Conservation (phyloP, 2,797 vertebrate species). For the Nasua narica region DNA sequence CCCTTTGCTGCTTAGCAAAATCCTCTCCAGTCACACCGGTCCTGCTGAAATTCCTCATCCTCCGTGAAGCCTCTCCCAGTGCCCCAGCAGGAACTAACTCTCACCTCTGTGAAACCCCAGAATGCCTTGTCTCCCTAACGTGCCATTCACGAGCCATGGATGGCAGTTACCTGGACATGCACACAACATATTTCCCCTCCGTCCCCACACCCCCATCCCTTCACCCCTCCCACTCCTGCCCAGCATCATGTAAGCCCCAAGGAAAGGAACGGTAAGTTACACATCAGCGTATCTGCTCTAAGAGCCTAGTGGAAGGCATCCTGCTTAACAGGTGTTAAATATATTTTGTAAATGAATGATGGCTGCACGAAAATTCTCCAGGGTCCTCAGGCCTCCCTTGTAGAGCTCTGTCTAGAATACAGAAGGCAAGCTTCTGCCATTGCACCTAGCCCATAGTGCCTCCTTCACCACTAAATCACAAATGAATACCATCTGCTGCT, state of each 20-base stretch:
- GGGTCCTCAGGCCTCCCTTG: not conserved
- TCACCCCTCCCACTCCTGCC: accelerated
- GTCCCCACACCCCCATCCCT: no score
- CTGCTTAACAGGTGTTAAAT: slow-evolving; percentile 34
- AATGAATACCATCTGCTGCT: slow-evolving; percentile 62
- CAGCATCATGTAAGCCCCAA: not conserved
- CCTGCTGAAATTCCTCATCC: not conserved
- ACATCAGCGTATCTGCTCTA: not conserved
- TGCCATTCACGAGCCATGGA: not conserved
- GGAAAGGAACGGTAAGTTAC: not conserved
- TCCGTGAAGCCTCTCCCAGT: accelerated
- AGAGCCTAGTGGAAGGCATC: not conserved
- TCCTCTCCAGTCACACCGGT: not conserved
- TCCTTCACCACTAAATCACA: not conserved
- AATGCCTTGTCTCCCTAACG: not conserved
- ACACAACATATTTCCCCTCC: not conserved
- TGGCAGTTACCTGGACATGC: not conserved
- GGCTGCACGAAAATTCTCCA: slow-evolving; percentile 36
- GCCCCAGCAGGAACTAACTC: not conserved
- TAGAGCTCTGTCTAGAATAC: not conserved
- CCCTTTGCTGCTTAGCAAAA: not conserved
- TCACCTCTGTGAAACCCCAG: not conserved
- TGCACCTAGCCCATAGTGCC: not conserved
- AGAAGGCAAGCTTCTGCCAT: not conserved
- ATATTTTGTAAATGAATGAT: slow-evolving; percentile 52